Evolutionary conservation across 2,888 invertebrate species (phyloP).

Genomic region (Thera obeliscata): DNA sequence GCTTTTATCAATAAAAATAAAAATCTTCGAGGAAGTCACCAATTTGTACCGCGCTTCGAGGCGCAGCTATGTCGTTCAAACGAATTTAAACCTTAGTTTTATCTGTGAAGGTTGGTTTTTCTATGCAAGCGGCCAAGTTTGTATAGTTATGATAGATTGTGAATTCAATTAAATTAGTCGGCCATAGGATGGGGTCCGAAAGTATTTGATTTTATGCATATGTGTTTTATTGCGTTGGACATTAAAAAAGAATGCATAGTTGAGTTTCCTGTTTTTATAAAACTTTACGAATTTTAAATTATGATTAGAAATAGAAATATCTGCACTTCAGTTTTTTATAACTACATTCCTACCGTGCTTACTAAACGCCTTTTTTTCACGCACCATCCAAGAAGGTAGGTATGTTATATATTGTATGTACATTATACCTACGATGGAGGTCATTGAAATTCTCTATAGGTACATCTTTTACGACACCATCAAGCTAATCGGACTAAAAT

Average conservation of each 20-base stretch:
- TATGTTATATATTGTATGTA: no score
- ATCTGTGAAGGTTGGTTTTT: conserved; percentile 26
- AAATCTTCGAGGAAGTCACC: conserved; percentile 79
- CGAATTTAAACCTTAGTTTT: conserved; percentile 42
- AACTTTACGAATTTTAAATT: not conserved
- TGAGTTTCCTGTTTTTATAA: conserved; percentile 31
- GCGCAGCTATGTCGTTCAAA: conserved; percentile 23
- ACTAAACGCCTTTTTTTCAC: no score
- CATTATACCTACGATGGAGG: no score
- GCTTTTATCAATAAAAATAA: conserved; percentile 82
- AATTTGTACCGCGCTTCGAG: conserved; percentile 60
- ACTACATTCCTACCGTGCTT: no score
- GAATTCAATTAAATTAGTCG: conserved; percentile 71
- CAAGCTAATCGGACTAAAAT: conserved; percentile 17
- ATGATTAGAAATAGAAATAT: no score
- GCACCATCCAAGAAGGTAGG: no score
- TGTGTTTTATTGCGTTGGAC: conserved; percentile 48
- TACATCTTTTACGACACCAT: not conserved
- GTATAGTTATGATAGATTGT: conserved; percentile 55
- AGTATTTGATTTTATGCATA: conserved; percentile 19
- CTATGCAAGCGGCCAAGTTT: conserved; percentile 7
- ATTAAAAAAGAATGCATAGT: conserved; percentile 35
- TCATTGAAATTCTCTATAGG: conserved; percentile 3
- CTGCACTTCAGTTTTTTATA: no score
- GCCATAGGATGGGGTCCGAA: conserved; percentile 53